These are phyloP conservation scores for Cordilura impudica DNA, from an alignment of 2,888 invertebrate species.

Conservation along the genomic window DNA sequence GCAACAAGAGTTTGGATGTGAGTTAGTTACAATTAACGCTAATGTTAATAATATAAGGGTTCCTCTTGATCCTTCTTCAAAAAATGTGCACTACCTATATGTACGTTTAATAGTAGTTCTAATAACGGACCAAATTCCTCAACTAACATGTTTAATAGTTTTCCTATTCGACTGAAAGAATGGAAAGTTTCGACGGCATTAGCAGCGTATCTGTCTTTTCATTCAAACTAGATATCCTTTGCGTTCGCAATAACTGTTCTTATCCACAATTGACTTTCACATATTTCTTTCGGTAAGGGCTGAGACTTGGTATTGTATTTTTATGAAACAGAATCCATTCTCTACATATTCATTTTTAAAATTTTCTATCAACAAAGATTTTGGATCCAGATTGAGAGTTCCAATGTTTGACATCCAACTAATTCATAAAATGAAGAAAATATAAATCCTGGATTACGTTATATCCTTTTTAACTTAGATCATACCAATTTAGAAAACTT, in stretches of 20 bases:
- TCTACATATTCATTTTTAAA: not conserved
- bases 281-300: not conserved
- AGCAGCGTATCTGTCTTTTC: not conserved
- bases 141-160: not conserved
- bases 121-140: not conserved
- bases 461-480: not conserved
- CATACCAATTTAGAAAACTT: slow-evolving; percentile 1
- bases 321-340: not conserved
- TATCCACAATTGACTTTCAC: slow-evolving; percentile 3
- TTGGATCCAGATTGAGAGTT: not conserved
- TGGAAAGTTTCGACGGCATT: not conserved
- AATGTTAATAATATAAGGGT: not conserved
- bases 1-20: not conserved
- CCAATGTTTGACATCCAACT: not conserved
- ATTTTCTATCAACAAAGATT: slow-evolving; percentile 3
- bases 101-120: no score
- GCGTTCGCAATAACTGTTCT: not conserved
- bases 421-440: slow-evolving; percentile 4
- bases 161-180: not conserved
- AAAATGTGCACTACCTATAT: no score
- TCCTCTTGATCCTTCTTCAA: not conserved
- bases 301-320: slow-evolving; percentile 1
- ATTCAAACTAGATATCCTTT: not conserved
- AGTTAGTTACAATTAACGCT: not conserved
- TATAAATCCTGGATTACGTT: not conserved